Base-by-base conservation (phyloP, 1,140 invertebrate genomes). In the Diabrotica virgifera region DNA sequence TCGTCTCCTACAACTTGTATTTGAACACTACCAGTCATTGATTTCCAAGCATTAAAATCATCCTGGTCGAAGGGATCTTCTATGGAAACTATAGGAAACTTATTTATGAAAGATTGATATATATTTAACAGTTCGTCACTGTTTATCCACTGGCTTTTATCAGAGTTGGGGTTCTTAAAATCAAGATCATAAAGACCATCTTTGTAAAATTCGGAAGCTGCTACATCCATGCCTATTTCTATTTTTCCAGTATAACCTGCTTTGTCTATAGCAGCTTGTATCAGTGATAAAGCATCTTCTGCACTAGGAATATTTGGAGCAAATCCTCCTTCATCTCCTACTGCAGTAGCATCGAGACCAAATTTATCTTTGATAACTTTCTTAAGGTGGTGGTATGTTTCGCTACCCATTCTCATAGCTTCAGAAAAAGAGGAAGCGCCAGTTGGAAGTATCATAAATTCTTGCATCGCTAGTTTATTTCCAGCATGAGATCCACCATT, bases 311-410 rank as follows among this genome's bases (percentile, higher is more conserved):
- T 98, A 80, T 99, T 98, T 40, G 97, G 98, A 61, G 97, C 97
- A 81, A 99, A 99, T 70, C 97, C 97, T 85, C 97, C 97, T 80
- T 99, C 97, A 85, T 99, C 97, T 72, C 97, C 97, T 35, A 99
- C 97, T 77, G 96, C 94, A 61, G 97, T 99, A 36, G 97, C 96
- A 82, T 96, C 91, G 73, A 97, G 84, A 65, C 95, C 95, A 81
- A 95, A 97, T 80, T 93, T 93, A 71, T 87, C 86, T 82, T 99
- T 96, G 78, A 99, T 99, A 56, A 98, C 94, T 77, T 89, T 89
- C 80, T 98, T 98, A 73, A 99, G 81, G 76, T 98, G 91, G 77
- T 99, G 97, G 77, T 99, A 99, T 5, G 95, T 89, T 83, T 99
- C 97, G 66, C 90, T 87, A 36, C 97, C 97, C 89, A 99, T 99